These are phyloP conservation scores for Drosophila rellima DNA, from an alignment of 2,888 invertebrate species.

Conservation along the genomic window DNA sequence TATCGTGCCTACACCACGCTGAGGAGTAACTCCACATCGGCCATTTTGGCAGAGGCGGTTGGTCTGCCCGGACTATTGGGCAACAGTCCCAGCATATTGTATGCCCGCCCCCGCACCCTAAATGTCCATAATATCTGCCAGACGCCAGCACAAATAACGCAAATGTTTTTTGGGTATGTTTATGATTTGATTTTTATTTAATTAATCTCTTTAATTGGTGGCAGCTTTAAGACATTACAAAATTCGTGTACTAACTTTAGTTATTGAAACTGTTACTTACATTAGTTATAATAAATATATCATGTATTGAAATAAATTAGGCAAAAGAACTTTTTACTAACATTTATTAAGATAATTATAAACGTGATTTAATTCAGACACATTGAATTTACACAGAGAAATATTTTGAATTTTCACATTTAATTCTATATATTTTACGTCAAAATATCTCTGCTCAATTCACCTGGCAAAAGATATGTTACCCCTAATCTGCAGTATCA, in stretches of 20 bases:
- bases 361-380: not conserved
- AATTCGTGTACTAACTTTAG: not conserved
- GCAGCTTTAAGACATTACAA: not conserved
- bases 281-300: conserved; percentile 9
- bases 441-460: not conserved
- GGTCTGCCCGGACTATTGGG: conserved; percentile 54
- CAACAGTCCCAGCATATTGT: conserved; percentile 57
- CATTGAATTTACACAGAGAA: no score
- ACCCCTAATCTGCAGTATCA: conserved; percentile 16
- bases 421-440: no score
- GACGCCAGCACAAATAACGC: conserved; percentile 84
- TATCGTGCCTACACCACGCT: conserved; percentile 63
- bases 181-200: conserved; percentile 28
- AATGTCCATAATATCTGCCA: conserved; percentile 84
- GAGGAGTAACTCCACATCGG: conserved; percentile 83
- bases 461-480: not conserved
- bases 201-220: not conserved
- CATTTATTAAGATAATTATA: not conserved
- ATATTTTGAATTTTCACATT: no score
- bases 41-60: conserved; percentile 65
- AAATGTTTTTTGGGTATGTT: conserved; percentile 85
- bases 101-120: conserved; percentile 83
- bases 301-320: not conserved
- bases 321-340: conserved; percentile 5
- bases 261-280: conserved; percentile 19